Base-by-base conservation (phyloP, 1,140 invertebrate genomes). In the Aphelenchoides avenae region DNA sequence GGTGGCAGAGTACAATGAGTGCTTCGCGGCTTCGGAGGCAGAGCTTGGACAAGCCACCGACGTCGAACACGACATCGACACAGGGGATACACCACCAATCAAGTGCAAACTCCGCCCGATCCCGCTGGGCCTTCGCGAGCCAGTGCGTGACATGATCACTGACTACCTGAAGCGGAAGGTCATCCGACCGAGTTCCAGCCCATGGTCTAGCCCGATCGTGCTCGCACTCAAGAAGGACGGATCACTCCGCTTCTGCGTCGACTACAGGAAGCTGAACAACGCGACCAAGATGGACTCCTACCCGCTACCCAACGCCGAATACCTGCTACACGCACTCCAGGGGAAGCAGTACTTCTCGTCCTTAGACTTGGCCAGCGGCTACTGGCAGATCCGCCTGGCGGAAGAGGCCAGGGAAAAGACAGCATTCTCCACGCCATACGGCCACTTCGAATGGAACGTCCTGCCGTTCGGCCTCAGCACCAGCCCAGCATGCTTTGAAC, bases 301-400 rank as follows among this genome's bases (percentile, higher is more conserved):
- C 66, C 83, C 83, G 66, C 52, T 84, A 1, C 82, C 81, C 0
- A 43, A 70, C 4, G 80, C 83, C 18, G 77, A 81, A n/a, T 79
- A 82, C 20, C 65, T 62, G 6, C 54, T 84, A 3, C 68, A 79
- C 18, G 51, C 51, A 2, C 53, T 78, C 0, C 55, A 67, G 29
- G 59, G 62, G 5, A 58, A 65, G 3, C 68, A 42, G n/a, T 73
- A 49, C 40, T 78, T 80, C 46, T 70, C 71, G 0, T 73, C 68
- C 0, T 20, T 80, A 1, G 80, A 81, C 53, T 44, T 67, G 24
- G 5, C 6, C 2, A 22, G 24, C 2, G 62, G 62, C 3, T 65
- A 61, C 11, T 65, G 64, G 56, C 62, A 65, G 24, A 67, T 65
- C 40, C 11, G 6, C 27, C 24, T 63, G 60, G 39, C 24, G 1